Evolutionary conservation across 30 jellyfish, hydroid and myxozoan species (phyloP).

Genomic region (Turritopsis dohrnii): DNA sequence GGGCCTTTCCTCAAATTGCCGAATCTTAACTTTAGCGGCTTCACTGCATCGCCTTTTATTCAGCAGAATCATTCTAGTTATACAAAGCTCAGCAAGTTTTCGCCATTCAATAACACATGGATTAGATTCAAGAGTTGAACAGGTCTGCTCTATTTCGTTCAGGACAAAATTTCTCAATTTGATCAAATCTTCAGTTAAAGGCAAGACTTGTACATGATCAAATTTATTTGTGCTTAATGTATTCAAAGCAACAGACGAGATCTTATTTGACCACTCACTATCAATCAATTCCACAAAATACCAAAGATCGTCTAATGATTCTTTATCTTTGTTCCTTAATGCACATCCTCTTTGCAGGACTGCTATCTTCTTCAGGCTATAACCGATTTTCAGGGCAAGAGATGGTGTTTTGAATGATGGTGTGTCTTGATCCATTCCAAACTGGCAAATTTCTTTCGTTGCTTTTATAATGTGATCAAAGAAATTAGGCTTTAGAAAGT

Average conservation of each 20-base stretch:
- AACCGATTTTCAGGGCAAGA: constrained; percentile 30
- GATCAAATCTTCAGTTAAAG: constrained; percentile 34
- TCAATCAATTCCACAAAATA: constrained; percentile 19
- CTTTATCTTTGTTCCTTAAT: constrained; percentile 13
- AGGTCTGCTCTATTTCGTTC: constrained; percentile 6
- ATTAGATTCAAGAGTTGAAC: neutral
- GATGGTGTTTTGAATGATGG: constrained; percentile 33
- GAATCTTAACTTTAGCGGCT: constrained; percentile 16
- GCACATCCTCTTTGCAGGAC: constrained; percentile 29
- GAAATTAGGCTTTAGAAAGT: constrained; percentile 23
- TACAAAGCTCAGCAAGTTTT: constrained; percentile 11
- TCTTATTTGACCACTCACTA: constrained; percentile 25
- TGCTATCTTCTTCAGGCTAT: constrained; percentile 26
- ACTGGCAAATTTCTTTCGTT: constrained; percentile 32
- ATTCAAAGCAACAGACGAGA: constrained; percentile 25
- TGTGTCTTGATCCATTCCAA: constrained; percentile 10
- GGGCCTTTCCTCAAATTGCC: constrained; percentile 16
- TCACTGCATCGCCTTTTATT: constrained; percentile 43
- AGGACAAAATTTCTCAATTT: constrained; percentile 14
- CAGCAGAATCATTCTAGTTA: constrained; percentile 20
- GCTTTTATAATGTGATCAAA: constrained; percentile 29
- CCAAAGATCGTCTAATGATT: neutral
- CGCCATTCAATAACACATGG: constrained; percentile 10
- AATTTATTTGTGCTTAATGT: constrained; percentile 30
- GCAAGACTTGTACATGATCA: constrained; percentile 13